Evolutionary conservation across 1,140 invertebrate genomes (phyloP), one percentile per base, ranked within the genome.

Genomic region (Drosophila santomea): DNA sequence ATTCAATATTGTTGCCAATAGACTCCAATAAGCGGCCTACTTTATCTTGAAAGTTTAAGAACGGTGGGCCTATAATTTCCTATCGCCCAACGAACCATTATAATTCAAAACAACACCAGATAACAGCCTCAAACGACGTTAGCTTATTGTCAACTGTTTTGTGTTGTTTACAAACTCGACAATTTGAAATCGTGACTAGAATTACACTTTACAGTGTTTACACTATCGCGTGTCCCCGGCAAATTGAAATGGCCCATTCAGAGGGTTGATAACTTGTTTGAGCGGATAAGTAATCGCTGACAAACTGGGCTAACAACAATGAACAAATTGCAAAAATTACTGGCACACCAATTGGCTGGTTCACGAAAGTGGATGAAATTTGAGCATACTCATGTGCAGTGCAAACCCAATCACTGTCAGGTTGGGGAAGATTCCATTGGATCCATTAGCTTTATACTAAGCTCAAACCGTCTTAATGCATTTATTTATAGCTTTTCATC

Each of bases 401-500:
- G 74, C 25, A 7, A 38, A 8, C 60, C 79, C 3, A n/a, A 32
- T n/a, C 28, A 64, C 15, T 61, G 56, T 14, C 39, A 74, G 77
- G 57, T 80, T 14, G 38, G 6, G 15, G 8, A 8, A 8, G 58
- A 51, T 64, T 28, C 57, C 72, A 28, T 60, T 17, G 39, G 8
- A n/a, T 28, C 17, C 44, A 25, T 32, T 50, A 20, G 4, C n/a
- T 3, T 6, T 36, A 1, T 7, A 52, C 41, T 39, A 20, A 11
- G 0, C 8, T 3, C 1, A 2, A 41, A 36, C 51, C 3, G 23
- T 8, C 25, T 28, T 45, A 14, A 3, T 54, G 4, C 39, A 38
- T 58, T 78, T 35, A 17, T 71, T 94, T 95, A 39, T 82, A 98
- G 97, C 93, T 98, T 12, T 98, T 98, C 89, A 98, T 98, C 88